phyloP scores from a whole-genome alignment of 2,113 vertebrate genomes.

The Chamaea fasciata region DNA sequence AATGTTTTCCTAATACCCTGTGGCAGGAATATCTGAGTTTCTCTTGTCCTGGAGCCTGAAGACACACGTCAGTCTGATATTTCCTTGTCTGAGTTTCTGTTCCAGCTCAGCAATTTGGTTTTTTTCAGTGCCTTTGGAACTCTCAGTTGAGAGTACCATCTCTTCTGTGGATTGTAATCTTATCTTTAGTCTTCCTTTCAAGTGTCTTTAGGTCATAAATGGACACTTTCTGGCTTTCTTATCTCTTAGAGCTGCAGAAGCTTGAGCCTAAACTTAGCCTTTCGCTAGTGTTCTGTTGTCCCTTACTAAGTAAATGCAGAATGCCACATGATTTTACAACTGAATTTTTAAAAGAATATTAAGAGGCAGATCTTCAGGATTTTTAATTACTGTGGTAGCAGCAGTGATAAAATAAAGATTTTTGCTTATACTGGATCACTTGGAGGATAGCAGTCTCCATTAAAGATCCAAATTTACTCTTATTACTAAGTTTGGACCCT shows the following conservation, averaged over 20 bases:
- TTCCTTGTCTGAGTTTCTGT: slow-evolving; percentile 1
- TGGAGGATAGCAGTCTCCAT: background rate
- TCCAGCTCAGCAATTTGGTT: background rate
- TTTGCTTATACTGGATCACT: background rate
- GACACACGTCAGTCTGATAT: background rate
- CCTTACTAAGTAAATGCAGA: background rate
- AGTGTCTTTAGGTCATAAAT: background rate
- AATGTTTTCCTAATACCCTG: background rate
- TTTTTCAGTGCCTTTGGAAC: background rate
- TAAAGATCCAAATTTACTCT: background rate
- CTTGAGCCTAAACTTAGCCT: background rate
- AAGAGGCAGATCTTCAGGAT: background rate
- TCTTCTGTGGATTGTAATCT: background rate
- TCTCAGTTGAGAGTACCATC: background rate
- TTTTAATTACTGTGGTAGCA: background rate
- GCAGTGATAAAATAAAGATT: background rate
- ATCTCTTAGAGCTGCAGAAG: background rate
- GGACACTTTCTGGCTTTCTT: background rate
- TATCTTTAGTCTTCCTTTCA: slow-evolving; percentile 18
- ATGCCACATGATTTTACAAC: background rate
- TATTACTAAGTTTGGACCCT: background rate
- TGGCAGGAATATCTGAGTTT: background rate
- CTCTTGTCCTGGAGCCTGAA: background rate
- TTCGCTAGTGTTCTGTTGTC: background rate
- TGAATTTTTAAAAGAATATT: background rate